A percentile compares a stretch with the other conserved stretches of the same genome.
These are phyloP conservation scores for Scaptodrosophila latifasciaeformis DNA, from an alignment of 2,888 invertebrate species.

Conservation along the genomic window DNA sequence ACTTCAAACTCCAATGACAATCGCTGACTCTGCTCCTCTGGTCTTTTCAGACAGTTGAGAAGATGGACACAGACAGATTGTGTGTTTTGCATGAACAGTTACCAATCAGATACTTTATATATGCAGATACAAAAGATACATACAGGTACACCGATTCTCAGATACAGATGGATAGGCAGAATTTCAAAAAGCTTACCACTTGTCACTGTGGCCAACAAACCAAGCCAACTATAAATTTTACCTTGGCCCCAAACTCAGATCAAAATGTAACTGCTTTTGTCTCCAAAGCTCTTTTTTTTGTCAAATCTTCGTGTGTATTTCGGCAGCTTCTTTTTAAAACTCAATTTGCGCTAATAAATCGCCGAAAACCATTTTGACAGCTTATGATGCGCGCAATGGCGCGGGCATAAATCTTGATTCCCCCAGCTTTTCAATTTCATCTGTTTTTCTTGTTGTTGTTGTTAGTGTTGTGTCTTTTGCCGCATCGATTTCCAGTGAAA, in stretches of 20 bases:
- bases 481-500: constrained; percentile 47
- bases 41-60: constrained; percentile 19
- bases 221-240: constrained; percentile 38
- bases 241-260: too few species aligned
- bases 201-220: constrained; percentile 5
- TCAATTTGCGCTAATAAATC: constrained; percentile 74
- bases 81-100: constrained; percentile 49
- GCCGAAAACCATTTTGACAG: constrained; percentile 73
- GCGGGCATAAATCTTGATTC: constrained; percentile 64
- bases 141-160: constrained; percentile 15
- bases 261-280: too few species aligned
- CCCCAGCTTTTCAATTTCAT: constrained; percentile 33
- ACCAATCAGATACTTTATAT: constrained; percentile 11
- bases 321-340: constrained; percentile 65
- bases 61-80: constrained; percentile 60
- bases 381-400: constrained; percentile 66
- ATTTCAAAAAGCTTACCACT: constrained; percentile 7
- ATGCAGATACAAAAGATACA: constrained; percentile 9
- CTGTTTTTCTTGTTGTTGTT: constrained; percentile 27
- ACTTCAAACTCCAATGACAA: constrained; percentile 8
- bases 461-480: too few species aligned
- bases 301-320: too few species aligned
- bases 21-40: background rate
- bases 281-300: too few species aligned
- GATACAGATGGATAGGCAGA: too few species aligned